Percentiles rank a stretch among this genome's conserved stretches.
These are phyloP conservation scores for Cybosia mesomella DNA, from an alignment of 2,888 invertebrate species.

Conservation along the genomic window DNA sequence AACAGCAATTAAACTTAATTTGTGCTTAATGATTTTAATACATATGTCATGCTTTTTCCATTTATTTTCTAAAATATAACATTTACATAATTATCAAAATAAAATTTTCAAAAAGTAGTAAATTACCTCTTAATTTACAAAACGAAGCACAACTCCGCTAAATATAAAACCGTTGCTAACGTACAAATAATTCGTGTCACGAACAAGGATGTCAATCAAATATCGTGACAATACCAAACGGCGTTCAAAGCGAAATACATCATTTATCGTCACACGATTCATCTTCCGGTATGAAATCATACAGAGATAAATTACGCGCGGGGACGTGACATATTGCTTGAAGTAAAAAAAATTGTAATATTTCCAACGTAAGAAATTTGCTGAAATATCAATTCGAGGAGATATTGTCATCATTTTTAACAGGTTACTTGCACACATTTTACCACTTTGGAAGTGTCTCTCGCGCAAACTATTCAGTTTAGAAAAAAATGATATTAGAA, in stretches of 20 bases:
- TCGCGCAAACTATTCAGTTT: no score
- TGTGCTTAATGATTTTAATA: no score
- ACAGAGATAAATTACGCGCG: slow-evolving; percentile 26
- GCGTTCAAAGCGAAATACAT: slow-evolving; percentile 61
- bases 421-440: no score
- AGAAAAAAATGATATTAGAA: no score
- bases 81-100: no score
- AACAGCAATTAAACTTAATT: no score
- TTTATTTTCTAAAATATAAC: no score
- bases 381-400: background rate
- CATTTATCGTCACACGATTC: slow-evolving; percentile 60
- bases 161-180: slow-evolving; percentile 38
- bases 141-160: slow-evolving; percentile 28
- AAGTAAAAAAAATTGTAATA: background rate
- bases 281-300: slow-evolving; percentile 52
- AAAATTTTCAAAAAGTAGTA: background rate
- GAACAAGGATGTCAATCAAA: slow-evolving; percentile 61
- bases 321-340: slow-evolving; percentile 6
- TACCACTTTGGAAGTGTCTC: no score
- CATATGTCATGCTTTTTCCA: no score
- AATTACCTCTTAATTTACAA: slow-evolving; percentile 29
- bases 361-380: background rate
- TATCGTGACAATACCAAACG: slow-evolving; percentile 62
- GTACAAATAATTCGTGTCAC: slow-evolving; percentile 39
- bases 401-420: background rate